Evolutionary conservation across 2,113 vertebrate species (phyloP).

Genomic region (Anguilla japonica): DNA sequence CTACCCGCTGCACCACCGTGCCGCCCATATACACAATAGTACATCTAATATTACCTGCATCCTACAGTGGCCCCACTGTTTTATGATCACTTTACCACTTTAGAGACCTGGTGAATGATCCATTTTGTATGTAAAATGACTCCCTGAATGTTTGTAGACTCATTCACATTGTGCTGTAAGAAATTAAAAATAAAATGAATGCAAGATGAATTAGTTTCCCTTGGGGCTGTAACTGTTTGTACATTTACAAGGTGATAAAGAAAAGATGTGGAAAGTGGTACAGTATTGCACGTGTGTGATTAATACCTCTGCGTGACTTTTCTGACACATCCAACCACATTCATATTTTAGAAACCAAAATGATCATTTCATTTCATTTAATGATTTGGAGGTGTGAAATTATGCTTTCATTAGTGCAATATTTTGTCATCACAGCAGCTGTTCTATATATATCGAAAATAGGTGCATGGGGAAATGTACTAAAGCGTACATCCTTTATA

Average conservation of each 20-base stretch:
- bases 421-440: constrained; percentile 63
- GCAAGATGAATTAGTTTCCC: constrained; percentile 89
- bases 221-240: constrained; percentile 74
- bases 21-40: background rate
- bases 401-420: constrained; percentile 66
- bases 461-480: background rate
- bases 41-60: constrained; percentile 55
- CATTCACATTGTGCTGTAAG: constrained; percentile 77
- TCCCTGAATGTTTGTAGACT: constrained; percentile 73
- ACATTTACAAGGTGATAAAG: constrained; percentile 80
- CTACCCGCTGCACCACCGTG: too few relatives aligned
- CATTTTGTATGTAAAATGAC: constrained; percentile 83
- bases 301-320: constrained; percentile 85
- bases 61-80: constrained; percentile 81
- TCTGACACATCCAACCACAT: constrained; percentile 78
- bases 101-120: constrained; percentile 78
- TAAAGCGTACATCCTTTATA: background rate
- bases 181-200: constrained; percentile 86
- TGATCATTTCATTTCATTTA: constrained; percentile 87
- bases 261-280: constrained; percentile 79
- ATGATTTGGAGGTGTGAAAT: constrained; percentile 66
- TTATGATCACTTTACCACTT: constrained; percentile 61
- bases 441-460: background rate
- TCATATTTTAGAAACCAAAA: constrained; percentile 71
- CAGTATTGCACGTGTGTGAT: constrained; percentile 62